These are phyloP conservation scores for Oedothorax gibbosus DNA, from an alignment of 1,140 invertebrate species.

Conservation along the genomic window DNA sequence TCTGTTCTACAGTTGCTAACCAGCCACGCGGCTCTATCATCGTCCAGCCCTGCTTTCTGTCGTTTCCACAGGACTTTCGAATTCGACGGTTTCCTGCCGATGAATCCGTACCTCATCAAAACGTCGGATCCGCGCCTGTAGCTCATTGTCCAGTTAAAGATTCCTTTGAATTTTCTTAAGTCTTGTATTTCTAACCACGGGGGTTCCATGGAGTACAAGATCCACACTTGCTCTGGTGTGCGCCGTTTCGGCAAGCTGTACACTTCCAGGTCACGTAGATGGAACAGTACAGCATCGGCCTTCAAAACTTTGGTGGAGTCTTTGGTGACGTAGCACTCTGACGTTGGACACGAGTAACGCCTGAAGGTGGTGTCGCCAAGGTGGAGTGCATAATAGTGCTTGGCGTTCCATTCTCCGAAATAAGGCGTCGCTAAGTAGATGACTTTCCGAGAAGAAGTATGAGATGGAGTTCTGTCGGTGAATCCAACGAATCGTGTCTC, in stretches of 20 bases:
- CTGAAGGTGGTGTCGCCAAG: not conserved
- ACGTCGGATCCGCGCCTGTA: constrained; percentile 65
- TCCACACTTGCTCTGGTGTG: constrained; percentile 48
- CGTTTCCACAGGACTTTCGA: not conserved
- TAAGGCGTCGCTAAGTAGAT: constrained; percentile 57
- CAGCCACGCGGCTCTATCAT: constrained; percentile 68
- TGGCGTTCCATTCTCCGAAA: constrained; percentile 43
- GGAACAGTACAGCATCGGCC: constrained; percentile 62
- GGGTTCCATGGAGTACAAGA: constrained; percentile 62
- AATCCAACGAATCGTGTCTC: constrained; percentile 36
- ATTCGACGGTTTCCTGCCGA: not conserved
- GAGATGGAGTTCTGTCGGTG: too few species aligned
- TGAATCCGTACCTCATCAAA: constrained; percentile 39
- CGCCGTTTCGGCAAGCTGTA: constrained; percentile 25
- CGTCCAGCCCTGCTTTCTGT: not conserved
- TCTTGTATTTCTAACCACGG: constrained; percentile 47
- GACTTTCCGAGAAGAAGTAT: constrained; percentile 7
- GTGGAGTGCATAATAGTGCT: constrained; percentile 46
- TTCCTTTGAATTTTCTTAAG: constrained; percentile 49
- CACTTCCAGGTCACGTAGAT: constrained; percentile 56
- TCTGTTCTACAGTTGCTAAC: constrained; percentile 66
- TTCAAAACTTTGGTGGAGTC: constrained; percentile 17
- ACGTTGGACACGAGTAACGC: constrained; percentile 14
- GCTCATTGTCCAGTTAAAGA: constrained; percentile 67
- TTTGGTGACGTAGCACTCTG: constrained; percentile 51